Base-by-base conservation (phyloP, 2,113 vertebrate genomes). In the Etheostoma spectabile region DNA sequence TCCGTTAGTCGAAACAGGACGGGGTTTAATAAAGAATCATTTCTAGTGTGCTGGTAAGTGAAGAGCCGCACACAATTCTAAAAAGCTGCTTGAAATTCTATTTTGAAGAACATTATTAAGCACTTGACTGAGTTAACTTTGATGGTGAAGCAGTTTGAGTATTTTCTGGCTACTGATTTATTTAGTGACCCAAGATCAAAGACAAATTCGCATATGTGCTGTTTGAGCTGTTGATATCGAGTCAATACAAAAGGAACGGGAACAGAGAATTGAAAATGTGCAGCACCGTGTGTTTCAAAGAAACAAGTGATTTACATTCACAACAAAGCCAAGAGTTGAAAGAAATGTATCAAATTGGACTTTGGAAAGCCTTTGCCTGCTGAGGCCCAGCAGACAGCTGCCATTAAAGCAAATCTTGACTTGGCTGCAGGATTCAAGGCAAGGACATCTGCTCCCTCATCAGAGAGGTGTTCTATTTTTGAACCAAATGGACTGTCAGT, bases 381-480 rank as follows among this genome's bases (percentile, higher is more conserved):
- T 24, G 80, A 84, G 74, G 42, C 22, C 66, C 35, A 22, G 22
- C 52, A 48, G 56, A 75, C 53, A 56, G 27, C 45, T 51, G 18
- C 12, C 18, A 3, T 52, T 61, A 10, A 38, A 38, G 3, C 30
- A 30, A 38, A 38, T 16, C 21, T 75, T 67, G 46, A 88, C 76
- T 86, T 89, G 84, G 80, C 64, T 76, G 78, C 59, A 46, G 64
- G 67, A 84, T 82, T 85, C 79, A 83, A 64, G 55, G 64, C 80
- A 79, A 87, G 87, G 86, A 89, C 90, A 91, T 93, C 82, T 91
- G 90, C 85, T 86, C 83, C 73, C 88, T 91, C 89, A 91, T 92
- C 79, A 79, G 91, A 91, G 88, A 87, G 70, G 49, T 86, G 91
- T 76, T 89, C 91, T 86, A 92, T 15, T 91, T 94, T 74, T 77